These are phyloP conservation scores for Rafetus swinhoei DNA, from an alignment of 2,113 vertebrate species.

Conservation along the genomic window DNA sequence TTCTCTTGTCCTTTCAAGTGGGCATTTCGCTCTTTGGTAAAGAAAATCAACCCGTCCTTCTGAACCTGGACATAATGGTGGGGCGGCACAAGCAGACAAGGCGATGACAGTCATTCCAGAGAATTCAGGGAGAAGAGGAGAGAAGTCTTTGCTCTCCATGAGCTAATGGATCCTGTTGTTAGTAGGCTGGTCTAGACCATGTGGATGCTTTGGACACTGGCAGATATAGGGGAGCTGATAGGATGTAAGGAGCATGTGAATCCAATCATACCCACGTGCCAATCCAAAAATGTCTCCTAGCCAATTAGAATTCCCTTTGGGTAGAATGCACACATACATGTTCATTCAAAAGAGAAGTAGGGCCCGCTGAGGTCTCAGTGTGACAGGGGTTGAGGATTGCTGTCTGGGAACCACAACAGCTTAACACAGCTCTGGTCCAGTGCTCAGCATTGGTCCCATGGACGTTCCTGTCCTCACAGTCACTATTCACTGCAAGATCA, in stretches of 20 bases:
- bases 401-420: background rate
- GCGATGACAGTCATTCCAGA: background rate
- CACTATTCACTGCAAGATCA: background rate
- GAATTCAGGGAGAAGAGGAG: background rate
- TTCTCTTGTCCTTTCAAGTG: background rate
- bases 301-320: background rate
- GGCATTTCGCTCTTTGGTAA: background rate
- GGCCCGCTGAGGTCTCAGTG: background rate
- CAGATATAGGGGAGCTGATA: slow-evolving; percentile 14
- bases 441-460: background rate
- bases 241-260: background rate
- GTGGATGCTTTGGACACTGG: background rate
- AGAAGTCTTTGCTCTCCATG: background rate
- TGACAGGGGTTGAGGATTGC: background rate
- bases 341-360: background rate
- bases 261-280: background rate
- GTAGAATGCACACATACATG: background rate
- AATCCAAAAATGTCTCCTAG: slow-evolving; percentile 4
- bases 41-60: background rate
- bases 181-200: background rate
- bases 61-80: background rate
- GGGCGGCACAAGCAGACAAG: background rate
- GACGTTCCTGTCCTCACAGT: background rate
- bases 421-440: background rate
- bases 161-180: background rate